phyloP scores from a whole-genome alignment of 2,113 vertebrate species.

The Mormoops blainvillei region DNA sequence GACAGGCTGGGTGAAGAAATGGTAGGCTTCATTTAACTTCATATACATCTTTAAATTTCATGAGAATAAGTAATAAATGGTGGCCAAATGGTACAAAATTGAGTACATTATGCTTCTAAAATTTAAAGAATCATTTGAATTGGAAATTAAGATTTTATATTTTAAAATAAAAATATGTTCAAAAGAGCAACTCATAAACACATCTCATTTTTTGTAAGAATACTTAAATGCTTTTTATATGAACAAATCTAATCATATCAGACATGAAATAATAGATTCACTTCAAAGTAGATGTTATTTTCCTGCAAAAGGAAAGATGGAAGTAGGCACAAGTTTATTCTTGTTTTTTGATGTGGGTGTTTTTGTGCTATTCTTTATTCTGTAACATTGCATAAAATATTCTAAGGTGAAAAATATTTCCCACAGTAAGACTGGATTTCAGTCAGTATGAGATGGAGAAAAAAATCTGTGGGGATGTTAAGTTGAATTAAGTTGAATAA shows the following conservation, averaged over 20 bases:
- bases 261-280: neutral
- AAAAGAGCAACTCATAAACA: neutral
- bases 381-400: constrained; percentile 20
- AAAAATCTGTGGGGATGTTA: neutral
- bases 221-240: constrained; percentile 18
- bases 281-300: neutral
- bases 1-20: neutral
- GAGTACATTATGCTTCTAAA: neutral
- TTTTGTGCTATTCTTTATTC: constrained; percentile 35
- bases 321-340: neutral
- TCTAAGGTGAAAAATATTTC: constrained; percentile 23
- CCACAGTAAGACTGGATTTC: constrained; percentile 3
- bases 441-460: neutral
- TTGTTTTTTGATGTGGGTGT: neutral
- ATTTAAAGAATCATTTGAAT: neutral
- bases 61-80: neutral
- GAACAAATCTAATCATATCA: constrained; percentile 6
- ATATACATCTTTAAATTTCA: neutral
- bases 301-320: neutral
- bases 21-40: neutral
- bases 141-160: constrained; percentile 23
- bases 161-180: constrained; percentile 31
- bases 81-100: neutral
- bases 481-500: neutral
- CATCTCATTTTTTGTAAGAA: neutral